Base-by-base conservation (phyloP, 2,888 invertebrate genomes). In the Calephelis perditalis region DNA sequence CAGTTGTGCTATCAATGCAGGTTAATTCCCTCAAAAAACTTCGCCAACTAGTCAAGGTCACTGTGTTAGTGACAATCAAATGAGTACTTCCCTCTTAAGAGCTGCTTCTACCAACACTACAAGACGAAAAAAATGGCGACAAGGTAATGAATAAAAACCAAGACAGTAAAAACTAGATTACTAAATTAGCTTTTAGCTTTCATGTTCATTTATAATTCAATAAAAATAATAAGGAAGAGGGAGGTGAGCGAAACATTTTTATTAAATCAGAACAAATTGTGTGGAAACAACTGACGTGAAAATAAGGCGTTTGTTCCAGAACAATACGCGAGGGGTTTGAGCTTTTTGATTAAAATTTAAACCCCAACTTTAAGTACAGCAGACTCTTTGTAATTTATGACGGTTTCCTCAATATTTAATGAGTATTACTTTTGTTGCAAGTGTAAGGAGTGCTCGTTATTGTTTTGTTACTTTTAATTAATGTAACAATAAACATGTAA, bases 261-360 rank as follows among this genome's bases (percentile, higher is more conserved):
- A 71, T 76, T 73, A 76, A 75, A 78, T 65, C 65, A 66, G 67
- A 70, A 75, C 73, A 77, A 72, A 71, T 71, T 72, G 62, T 64
- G 72, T 10, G 26, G 26, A 74, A 79, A 77, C 73, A 77, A 73
- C 73, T 73, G 73, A 71, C 70, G 71, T 71, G 70, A 52, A 52
- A 52, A 52, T 52, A 52, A 52, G 35, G 35, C 73, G 72, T 71
- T 70, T 68, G 79, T 75, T 75, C 81, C 70, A 77, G 82, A 79
- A 79, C 73, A 75, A 85, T 83, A 78, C 84, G 72, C 84, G 72
- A 71, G 81, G 81, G 85, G 78, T 75, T 75, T 73, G 74, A 82
- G 85, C 79, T 86, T 88, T 86, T 87, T 86, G 87, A 87, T 88
- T 88, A 86, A 86, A 86, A 84, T 86, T 88, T 86, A 84, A 83